Evolutionary conservation across 2,888 invertebrate species (phyloP).

Genomic region (Hylaea fasciaria): DNA sequence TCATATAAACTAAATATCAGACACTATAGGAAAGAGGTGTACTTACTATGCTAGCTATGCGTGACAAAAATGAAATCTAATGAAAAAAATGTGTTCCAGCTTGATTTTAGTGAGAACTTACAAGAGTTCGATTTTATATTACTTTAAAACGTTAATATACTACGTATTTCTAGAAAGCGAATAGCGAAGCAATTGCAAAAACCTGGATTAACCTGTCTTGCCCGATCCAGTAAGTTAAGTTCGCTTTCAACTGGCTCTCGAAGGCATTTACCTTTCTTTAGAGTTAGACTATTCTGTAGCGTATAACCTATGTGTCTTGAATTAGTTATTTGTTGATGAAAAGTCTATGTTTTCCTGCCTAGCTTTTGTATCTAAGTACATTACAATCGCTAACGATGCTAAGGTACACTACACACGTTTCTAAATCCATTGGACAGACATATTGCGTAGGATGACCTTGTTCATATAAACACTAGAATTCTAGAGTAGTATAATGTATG

Average conservation of each 20-base stretch:
- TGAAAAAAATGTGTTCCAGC: neutral
- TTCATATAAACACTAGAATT: constrained; percentile 12
- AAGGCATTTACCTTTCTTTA: constrained; percentile 42
- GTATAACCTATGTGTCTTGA: neutral
- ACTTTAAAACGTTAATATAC: constrained; percentile 6
- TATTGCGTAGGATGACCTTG: constrained; percentile 10
- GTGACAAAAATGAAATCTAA: too few species aligned
- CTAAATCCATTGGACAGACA: constrained; percentile 1
- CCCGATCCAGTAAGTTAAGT: constrained; percentile 35
- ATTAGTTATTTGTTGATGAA: too few species aligned
- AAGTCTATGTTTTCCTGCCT: too few species aligned
- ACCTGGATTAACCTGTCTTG: constrained; percentile 32
- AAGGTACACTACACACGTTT: neutral
- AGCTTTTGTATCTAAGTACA: too few species aligned
- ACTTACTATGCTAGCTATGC: too few species aligned
- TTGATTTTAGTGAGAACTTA: neutral
- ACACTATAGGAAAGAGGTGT: too few species aligned
- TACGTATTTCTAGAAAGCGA: constrained; percentile 33
- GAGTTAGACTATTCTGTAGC: constrained; percentile 6
- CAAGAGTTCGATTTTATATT: constrained; percentile 1
- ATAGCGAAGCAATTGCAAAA: constrained; percentile 24
- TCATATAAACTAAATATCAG: too few species aligned
- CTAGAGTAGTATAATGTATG: constrained; percentile 18
- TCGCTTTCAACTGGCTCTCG: constrained; percentile 36
- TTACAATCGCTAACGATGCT: neutral